Conservation (phyloP, 2,797 vertebrate species). For the Acipenser transmontanus region DNA sequence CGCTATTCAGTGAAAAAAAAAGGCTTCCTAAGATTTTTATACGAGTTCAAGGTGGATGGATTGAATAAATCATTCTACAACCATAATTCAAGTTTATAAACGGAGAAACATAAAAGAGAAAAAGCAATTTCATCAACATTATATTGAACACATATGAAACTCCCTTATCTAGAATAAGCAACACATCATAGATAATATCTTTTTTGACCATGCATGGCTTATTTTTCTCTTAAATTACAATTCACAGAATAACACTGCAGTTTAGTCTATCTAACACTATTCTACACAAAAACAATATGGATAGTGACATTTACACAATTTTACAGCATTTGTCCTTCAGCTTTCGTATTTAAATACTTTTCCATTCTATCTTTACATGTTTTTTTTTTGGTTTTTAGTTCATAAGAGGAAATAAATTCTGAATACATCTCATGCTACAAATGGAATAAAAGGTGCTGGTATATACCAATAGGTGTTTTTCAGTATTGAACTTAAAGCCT, state of each 20-base stretch:
- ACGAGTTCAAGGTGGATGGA: slow-evolving; percentile 35
- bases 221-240: slow-evolving; percentile 73
- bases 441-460: slow-evolving; percentile 62
- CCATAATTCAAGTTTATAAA: slow-evolving; percentile 54
- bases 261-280: slow-evolving; percentile 79
- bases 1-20: slow-evolving; percentile 34
- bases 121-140: slow-evolving; percentile 39
- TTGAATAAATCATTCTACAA: slow-evolving; percentile 37
- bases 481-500: too few relatives aligned
- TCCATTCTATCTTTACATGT: slow-evolving; percentile 50
- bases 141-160: slow-evolving; percentile 42
- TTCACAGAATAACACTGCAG: slow-evolving; percentile 79
- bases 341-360: slow-evolving; percentile 49
- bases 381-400: slow-evolving; percentile 40
- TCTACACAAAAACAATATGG: slow-evolving; percentile 53
- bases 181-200: slow-evolving; percentile 36
- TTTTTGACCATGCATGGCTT: slow-evolving; percentile 63
- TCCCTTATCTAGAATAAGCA: slow-evolving; percentile 48
- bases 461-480: slow-evolving; percentile 15
- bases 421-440: slow-evolving; percentile 60
- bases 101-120: slow-evolving; percentile 21
- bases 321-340: slow-evolving; percentile 63
- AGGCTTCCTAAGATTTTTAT: slow-evolving; percentile 46
- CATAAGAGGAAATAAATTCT: slow-evolving; percentile 47
- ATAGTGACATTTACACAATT: slow-evolving; percentile 68